phyloP scores from a whole-genome alignment of 1,140 invertebrate species.

The Drosophila novamexicana region DNA sequence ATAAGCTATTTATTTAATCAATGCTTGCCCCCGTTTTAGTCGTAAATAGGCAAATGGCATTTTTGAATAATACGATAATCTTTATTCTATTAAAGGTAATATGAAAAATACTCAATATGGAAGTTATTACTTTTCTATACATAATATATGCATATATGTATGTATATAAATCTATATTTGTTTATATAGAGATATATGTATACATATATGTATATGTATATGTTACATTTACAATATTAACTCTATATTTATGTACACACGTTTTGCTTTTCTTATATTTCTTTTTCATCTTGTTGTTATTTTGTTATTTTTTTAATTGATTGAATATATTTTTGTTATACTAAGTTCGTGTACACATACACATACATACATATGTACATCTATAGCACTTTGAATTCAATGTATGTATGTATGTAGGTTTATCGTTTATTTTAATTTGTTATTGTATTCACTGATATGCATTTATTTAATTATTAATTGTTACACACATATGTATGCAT shows the following conservation, averaged over 20 bases:
- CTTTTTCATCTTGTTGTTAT: conserved; percentile 21
- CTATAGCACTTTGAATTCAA: conserved; percentile 14
- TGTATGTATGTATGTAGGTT: conserved; percentile 25
- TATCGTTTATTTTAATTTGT: conserved; percentile 15
- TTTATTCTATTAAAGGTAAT: conserved; percentile 80
- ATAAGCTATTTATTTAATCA: no score
- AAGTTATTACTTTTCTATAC: conserved; percentile 78
- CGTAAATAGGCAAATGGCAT: not conserved
- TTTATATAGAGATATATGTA: conserved; percentile 53
- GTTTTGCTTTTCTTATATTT: conserved; percentile 19
- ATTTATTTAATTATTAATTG: conserved; percentile 66
- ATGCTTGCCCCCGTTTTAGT: no score
- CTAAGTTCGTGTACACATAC: conserved; percentile 28
- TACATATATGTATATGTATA: conserved; percentile 38
- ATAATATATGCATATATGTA: conserved; percentile 51
- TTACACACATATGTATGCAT: conserved; percentile 25
- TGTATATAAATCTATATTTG: conserved; percentile 46
- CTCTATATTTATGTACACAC: conserved; percentile 66
- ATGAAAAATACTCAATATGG: conserved; percentile 81
- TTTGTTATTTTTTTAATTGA: conserved; percentile 45
- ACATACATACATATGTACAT: conserved; percentile 31
- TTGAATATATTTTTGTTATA: conserved; percentile 46
- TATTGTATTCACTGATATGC: conserved; percentile 77
- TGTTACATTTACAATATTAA: conserved; percentile 60
- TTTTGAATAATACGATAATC: conserved; percentile 78